Conservation (phyloP, 2,797 vertebrate genomes). For the Xiphorhynchus erythropygius region DNA sequence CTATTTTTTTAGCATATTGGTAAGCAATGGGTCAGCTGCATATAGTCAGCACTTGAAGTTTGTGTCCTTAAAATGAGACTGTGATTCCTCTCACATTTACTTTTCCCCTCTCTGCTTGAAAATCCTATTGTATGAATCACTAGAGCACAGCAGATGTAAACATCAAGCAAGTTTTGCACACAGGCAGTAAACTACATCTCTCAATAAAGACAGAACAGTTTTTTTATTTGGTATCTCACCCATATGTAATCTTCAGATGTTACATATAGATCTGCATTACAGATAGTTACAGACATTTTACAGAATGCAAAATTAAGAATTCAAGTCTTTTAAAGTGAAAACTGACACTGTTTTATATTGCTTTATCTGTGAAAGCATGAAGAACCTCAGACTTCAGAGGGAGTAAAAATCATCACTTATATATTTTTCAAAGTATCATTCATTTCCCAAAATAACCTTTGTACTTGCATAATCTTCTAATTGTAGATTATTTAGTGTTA, state of each 20-base stretch:
- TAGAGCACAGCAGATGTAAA: not conserved
- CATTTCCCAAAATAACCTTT: not conserved
- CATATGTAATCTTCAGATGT: not conserved
- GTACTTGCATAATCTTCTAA: not conserved
- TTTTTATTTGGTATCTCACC: not conserved
- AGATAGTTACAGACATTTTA: not conserved
- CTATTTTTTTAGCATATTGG: not conserved
- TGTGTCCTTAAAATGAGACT: not conserved
- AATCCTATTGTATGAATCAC: not conserved
- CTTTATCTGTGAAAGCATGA: not conserved
- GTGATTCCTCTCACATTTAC: not conserved
- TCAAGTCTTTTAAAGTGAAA: not conserved
- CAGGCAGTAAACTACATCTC: not conserved
- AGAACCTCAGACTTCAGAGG: not conserved
- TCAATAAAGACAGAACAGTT: not conserved
- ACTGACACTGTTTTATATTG: not conserved
- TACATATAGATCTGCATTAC: not conserved
- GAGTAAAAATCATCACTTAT: not conserved
- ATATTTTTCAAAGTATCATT: not conserved
- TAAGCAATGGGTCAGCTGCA: not conserved
- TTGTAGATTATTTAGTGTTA: not conserved
- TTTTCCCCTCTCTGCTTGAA: not conserved
- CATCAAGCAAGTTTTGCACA: not conserved
- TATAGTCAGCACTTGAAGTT: not conserved
- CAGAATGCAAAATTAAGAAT: not conserved